Base-by-base conservation (phyloP, 2,888 invertebrate species). In the Drosophila tanythrix region DNA sequence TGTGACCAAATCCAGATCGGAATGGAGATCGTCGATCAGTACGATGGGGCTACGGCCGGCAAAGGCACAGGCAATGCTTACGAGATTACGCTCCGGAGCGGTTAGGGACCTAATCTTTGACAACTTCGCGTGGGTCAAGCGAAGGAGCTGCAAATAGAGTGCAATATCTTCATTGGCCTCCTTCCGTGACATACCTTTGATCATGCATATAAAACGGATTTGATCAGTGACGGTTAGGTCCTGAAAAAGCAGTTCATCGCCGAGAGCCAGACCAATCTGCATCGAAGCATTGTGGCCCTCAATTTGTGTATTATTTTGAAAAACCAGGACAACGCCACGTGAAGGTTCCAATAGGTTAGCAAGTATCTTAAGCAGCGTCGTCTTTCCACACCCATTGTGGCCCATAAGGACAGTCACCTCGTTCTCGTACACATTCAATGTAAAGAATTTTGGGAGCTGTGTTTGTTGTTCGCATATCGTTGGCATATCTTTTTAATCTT, bases 321-420 rank as follows among this genome's bases (percentile, higher is more conserved):
- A 95, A n/a, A 97, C 93, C 56, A 93, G 92, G 0, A 96, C 96
- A 3, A 95, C 95, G 0, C 97, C 97, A 38, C 94, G 93, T 0
- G 95, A 95, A 3, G 95, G 95, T 35, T 95, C 94, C 69, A 95
- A 92, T 90, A 96, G 95, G n/a, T 96, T 98, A 63, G 97, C 97
- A 40, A 98, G 93, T 95, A 98, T 97, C 0, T 97, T 97, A 94
- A 98, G 97, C 8, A 98, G 96, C 0, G 98, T 98, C 2, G 97
- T 97, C 94, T 98, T 98, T 15, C 98, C 98, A 61, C 98, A 97
- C 1, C 90, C 92, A 67, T 92, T 92, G 74, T 96, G 96, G 0
- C 96, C 97, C 60, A 97, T 93, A 8, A 97, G 91, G 2, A 97
- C 97, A 95, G 90, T 87, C 1, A 91, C 89, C 64, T 91, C 90